These are phyloP conservation scores for Selene dorsalis DNA, from an alignment of 2,797 vertebrate genomes.

Conservation along the genomic window DNA sequence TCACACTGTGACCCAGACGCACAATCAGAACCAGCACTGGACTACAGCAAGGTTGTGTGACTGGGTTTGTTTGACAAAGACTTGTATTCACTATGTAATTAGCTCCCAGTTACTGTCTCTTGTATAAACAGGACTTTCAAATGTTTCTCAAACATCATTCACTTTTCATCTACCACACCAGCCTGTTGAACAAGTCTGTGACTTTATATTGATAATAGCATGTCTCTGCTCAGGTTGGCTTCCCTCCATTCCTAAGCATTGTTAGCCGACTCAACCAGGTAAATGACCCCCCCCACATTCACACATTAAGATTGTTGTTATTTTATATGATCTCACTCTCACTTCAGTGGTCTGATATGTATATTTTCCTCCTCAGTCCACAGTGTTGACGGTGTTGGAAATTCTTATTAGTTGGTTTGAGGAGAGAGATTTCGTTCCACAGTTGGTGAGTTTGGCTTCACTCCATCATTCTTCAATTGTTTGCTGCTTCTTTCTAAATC, in stretches of 20 bases:
- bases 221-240: slow-evolving; percentile 87
- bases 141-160: background rate
- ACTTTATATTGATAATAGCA: background rate
- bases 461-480: background rate
- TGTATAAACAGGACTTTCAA: background rate
- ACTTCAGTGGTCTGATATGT: background rate
- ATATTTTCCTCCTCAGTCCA: slow-evolving; percentile 82
- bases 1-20: slow-evolving; percentile 64
- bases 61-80: background rate
- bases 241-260: slow-evolving; percentile 95
- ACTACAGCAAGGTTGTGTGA: slow-evolving; percentile 88
- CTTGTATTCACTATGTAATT: background rate
- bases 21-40: slow-evolving; percentile 84
- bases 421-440: slow-evolving; percentile 87
- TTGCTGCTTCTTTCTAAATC: background rate
- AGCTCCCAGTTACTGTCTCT: background rate
- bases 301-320: background rate
- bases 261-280: slow-evolving; percentile 97
- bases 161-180: background rate
- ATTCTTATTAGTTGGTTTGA: slow-evolving; percentile 93
- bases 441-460: slow-evolving; percentile 77
- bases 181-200: background rate
- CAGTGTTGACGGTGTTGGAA: slow-evolving; percentile 91
- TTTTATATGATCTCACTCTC: no score
- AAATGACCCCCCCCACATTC: slow-evolving; percentile 26